Evolutionary conservation across 2,113 vertebrate genomes (phyloP), one percentile per base, ranked within the genome.

Genomic region (Alectura lathami): DNA sequence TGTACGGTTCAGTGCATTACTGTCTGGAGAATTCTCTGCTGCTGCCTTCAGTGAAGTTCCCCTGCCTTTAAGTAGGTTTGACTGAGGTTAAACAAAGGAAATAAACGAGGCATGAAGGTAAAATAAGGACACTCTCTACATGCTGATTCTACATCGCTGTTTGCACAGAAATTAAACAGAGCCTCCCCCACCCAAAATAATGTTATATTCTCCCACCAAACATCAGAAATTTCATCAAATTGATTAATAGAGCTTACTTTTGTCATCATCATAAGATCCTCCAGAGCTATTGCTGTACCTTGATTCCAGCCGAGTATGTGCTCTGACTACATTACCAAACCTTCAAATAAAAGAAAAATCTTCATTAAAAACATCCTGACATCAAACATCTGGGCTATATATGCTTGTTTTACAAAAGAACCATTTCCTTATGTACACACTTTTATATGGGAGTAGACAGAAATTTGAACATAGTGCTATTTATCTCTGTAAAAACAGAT

Each of bases 271-370:
- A 0, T 99, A 99, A 13, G 99, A 99, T 68, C 99, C 99, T 96
- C 99, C 99, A 0, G 99, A 99, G 95, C 99, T 99, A 96, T 99
- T 99, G 96, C 99, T 99, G 97, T 99, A 99, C 89, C 99, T 98
- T n/a, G 99, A 99, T 93, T 99, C 99, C 45, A 99, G 98, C 43
- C 99, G 98, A 47, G 99, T 99, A 94, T 99, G 99, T 83, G 99
- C 99, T 96, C 98, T 98, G 83, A 98, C 98, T 86, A 99, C 97
- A n/a, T 98, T 98, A 87, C 98, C 97, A 77, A 98, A 98, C 97
- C 98, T 99, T 96, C 56, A 88, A 97, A 96, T 16, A 81, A 6
- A 90, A 97, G 68, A 91, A 91, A 67, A 70, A 42, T 8, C 17
- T 16, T 93, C 5, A 32, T 93, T 86, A 92, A 84, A 83, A 92